These are phyloP conservation scores for Hermodice carunculata DNA, from an alignment of 2,888 invertebrate genomes.

Conservation along the genomic window DNA sequence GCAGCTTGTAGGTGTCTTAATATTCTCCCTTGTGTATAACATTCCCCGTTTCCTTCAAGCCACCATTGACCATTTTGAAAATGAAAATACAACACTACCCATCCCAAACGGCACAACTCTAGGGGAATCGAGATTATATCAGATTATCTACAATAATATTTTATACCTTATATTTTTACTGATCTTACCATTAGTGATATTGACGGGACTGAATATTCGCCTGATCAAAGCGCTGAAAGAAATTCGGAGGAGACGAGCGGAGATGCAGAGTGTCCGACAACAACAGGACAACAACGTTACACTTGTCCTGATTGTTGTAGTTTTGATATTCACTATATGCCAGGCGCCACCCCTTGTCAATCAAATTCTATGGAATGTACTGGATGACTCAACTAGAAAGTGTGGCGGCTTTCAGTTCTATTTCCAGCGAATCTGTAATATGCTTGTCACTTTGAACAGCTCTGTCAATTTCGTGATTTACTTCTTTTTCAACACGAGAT, in stretches of 20 bases:
- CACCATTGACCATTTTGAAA: neutral
- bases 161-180: slow-evolving; percentile 42
- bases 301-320: slow-evolving; percentile 43
- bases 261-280: slow-evolving; percentile 36
- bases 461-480: slow-evolving; percentile 46
- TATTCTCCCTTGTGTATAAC: slow-evolving; percentile 35
- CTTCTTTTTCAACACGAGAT: slow-evolving; percentile 42
- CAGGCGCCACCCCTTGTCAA: slow-evolving; percentile 44
- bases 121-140: slow-evolving; percentile 16
- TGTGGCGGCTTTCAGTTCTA: slow-evolving; percentile 48
- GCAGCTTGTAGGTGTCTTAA: slow-evolving; percentile 32
- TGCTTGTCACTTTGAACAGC: slow-evolving; percentile 40
- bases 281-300: slow-evolving; percentile 48
- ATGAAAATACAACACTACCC: neutral
- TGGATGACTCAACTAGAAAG: slow-evolving; percentile 26
- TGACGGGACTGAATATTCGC: slow-evolving; percentile 40
- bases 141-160: slow-evolving; percentile 33
- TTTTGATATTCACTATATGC: slow-evolving; percentile 44
- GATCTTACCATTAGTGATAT: slow-evolving; percentile 36
- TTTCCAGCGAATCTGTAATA: slow-evolving; percentile 38
- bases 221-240: slow-evolving; percentile 42
- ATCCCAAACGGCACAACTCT: slow-evolving; percentile 10
- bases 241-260: slow-evolving; percentile 28
- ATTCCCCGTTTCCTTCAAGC: slow-evolving; percentile 35
- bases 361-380: slow-evolving; percentile 42